phyloP scores from a whole-genome alignment of 35 echinoderm and acorn worm species.

The Nesometra sesokonis region DNA sequence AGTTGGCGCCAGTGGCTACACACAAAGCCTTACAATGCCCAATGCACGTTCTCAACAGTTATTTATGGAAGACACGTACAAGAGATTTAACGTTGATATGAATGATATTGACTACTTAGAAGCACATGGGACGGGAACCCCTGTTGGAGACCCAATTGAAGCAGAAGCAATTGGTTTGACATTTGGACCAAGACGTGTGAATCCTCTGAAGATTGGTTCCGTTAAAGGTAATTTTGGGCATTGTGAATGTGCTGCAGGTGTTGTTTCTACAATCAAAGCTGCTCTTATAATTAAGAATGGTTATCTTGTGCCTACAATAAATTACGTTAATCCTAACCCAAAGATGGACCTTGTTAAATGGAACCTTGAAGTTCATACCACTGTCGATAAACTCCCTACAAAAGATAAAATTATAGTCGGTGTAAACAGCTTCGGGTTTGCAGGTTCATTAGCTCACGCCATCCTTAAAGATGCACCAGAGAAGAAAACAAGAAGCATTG shows the following conservation, averaged over 20 bases:
- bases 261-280: constrained; percentile 72
- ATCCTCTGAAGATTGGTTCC: constrained; percentile 72
- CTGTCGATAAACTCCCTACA: constrained; percentile 2
- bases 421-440: constrained; percentile 91
- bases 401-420: constrained; percentile 53
- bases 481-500: neutral
- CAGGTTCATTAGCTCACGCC: constrained; percentile 68
- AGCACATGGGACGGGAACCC: constrained; percentile 92
- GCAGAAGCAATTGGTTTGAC: constrained; percentile 69
- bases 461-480: constrained; percentile 79
- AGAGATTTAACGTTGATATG: constrained; percentile 55
- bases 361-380: constrained; percentile 8
- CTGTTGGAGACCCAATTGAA: constrained; percentile 90
- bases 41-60: constrained; percentile 37
- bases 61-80: constrained; percentile 64
- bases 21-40: constrained; percentile 89
- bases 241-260: constrained; percentile 68
- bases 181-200: constrained; percentile 16
- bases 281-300: constrained; percentile 76
- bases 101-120: constrained; percentile 61
- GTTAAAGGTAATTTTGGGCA: constrained; percentile 95
- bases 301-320: constrained; percentile 58
- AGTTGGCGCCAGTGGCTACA: constrained; percentile 67
- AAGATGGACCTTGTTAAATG: constrained; percentile 47
- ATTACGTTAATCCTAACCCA: constrained; percentile 61